These are phyloP conservation scores for Chiloscyllium punctatum DNA, from an alignment of 2,797 vertebrate species.

Conservation along the genomic window DNA sequence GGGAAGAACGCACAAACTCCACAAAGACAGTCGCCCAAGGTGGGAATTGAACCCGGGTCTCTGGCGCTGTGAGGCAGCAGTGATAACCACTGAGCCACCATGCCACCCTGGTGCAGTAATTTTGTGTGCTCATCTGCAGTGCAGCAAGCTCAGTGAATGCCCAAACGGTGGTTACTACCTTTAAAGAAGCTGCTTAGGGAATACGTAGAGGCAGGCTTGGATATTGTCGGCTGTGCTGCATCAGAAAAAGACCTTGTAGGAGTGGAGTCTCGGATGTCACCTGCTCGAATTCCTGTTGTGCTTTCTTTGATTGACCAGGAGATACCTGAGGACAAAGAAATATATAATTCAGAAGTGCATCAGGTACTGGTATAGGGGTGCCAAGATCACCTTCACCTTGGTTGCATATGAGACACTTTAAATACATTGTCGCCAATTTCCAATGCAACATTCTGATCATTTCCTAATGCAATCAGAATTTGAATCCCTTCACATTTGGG, in stretches of 20 bases:
- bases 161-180: slow-evolving; percentile 58
- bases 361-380: too few species aligned
- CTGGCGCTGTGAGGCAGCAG: too few species aligned
- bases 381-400: background rate
- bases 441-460: background rate
- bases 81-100: too few species aligned
- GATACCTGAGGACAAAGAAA: slow-evolving; percentile 66
- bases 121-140: too few species aligned
- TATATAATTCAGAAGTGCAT: background rate
- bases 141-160: slow-evolving; percentile 28
- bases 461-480: background rate
- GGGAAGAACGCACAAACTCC: too few species aligned
- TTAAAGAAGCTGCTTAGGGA: slow-evolving; percentile 85
- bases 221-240: slow-evolving; percentile 41
- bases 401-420: background rate
- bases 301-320: slow-evolving; percentile 91
- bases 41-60: too few species aligned
- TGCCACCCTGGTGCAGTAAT: too few species aligned
- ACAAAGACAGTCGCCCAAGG: too few species aligned
- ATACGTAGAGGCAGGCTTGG: slow-evolving; percentile 73
- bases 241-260: slow-evolving; percentile 45
- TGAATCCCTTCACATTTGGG: background rate
- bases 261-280: slow-evolving; percentile 58
- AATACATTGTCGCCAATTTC: background rate
- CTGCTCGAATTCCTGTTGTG: slow-evolving; percentile 60